Percentiles rank a stretch among this genome's conserved stretches.
These are phyloP conservation scores for Cheirogaleus medius DNA, from an alignment of 2,113 vertebrate genomes.

Conservation along the genomic window DNA sequence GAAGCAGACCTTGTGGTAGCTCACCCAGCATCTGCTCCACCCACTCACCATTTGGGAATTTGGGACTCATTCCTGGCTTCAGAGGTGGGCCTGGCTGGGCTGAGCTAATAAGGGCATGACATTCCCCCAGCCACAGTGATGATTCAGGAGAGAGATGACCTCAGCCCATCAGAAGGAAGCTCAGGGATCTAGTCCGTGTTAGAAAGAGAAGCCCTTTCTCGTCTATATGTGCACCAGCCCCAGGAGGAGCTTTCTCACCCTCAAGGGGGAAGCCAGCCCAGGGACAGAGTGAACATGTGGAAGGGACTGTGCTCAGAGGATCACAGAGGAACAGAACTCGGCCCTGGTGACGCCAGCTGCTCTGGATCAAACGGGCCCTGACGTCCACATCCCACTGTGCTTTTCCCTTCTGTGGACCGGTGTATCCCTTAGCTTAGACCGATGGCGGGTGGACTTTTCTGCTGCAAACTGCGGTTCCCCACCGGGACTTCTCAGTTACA, in stretches of 20 bases:
- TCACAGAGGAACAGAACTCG: not conserved
- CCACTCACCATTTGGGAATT: not conserved
- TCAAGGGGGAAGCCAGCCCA: too few relatives aligned
- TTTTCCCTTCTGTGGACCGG: not conserved
- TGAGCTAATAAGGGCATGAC: not conserved
- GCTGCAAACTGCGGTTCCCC: too few relatives aligned
- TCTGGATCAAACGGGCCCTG: not conserved
- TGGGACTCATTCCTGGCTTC: not conserved
- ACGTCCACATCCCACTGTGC: not conserved
- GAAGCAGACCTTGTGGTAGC: not conserved
- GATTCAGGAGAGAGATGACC: not conserved
- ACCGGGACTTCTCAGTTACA: not conserved
- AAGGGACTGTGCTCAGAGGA: fast-evolving
- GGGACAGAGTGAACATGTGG: not conserved
- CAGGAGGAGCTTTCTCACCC: too few relatives aligned
- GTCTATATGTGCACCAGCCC: not conserved
- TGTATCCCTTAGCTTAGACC: not conserved
- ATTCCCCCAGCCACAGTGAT: too few relatives aligned
- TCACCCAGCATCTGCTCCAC: not conserved
- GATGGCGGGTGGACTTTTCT: not conserved
- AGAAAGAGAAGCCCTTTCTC: not conserved
- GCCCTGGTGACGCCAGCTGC: not conserved
- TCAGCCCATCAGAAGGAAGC: not conserved
- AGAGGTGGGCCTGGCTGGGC: not conserved
- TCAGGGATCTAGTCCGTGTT: not conserved